Conservation (phyloP, 1,140 invertebrate species). For the Eriosoma lanigerum region DNA sequence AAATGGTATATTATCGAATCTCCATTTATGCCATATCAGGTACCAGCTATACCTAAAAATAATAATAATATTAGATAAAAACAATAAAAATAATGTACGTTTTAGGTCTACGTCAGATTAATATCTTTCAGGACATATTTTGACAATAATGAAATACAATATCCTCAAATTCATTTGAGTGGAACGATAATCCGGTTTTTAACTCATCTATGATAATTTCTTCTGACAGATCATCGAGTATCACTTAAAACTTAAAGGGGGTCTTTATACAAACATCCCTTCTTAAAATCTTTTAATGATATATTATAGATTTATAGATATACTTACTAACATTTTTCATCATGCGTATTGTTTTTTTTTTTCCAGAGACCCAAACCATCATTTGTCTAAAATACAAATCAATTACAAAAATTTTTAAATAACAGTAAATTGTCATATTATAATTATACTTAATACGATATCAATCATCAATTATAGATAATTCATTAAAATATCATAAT, state of each 20-base stretch:
- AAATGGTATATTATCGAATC: neutral
- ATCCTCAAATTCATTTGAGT: neutral
- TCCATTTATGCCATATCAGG: neutral
- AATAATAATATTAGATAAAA: conserved; percentile 21
- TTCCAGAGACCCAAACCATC: neutral
- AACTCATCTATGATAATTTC: neutral
- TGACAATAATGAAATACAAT: conserved; percentile 26
- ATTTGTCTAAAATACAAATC: conserved; percentile 26
- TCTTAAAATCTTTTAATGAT: conserved; percentile 9
- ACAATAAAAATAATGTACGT: conserved; percentile 21
- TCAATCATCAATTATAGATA: too few species aligned
- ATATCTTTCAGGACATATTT: neutral
- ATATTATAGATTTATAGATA: too few species aligned
- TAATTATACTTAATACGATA: too few species aligned
- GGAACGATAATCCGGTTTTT: conserved; percentile 29
- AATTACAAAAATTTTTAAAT: too few species aligned
- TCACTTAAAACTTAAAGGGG: conserved; percentile 22
- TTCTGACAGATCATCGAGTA: conserved; percentile 29
- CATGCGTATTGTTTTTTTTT: neutral
- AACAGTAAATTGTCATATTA: too few species aligned
- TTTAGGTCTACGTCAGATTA: neutral
- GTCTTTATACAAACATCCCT: conserved; percentile 10
- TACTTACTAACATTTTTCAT: neutral
- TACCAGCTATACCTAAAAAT: conserved; percentile 7
- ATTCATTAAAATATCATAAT: too few species aligned